Percentiles rank a stretch among this genome's conserved stretches.
Evolutionary conservation across 2,113 vertebrate species (phyloP).

Genomic region (Brachyistius frenatus): DNA sequence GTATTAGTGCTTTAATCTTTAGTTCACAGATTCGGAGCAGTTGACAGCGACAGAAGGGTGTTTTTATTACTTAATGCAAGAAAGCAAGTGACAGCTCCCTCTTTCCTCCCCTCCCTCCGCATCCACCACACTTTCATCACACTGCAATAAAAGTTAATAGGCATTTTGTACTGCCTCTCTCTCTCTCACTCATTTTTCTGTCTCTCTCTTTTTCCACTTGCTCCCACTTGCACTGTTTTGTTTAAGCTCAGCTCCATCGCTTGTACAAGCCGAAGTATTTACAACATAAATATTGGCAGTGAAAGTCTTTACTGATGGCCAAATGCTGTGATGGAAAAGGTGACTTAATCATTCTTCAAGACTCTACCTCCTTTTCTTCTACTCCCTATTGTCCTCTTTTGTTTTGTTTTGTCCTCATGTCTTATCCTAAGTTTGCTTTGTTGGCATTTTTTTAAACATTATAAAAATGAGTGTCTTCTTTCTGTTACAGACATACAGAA

Average conservation of each 20-base stretch:
- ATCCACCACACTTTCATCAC: constrained; percentile 64
- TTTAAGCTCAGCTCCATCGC: constrained; percentile 55
- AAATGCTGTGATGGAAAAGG: constrained; percentile 37
- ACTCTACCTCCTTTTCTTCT: constrained; percentile 3
- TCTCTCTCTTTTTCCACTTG: constrained; percentile 49
- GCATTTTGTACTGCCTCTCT: constrained; percentile 49
- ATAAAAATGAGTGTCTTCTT: background rate
- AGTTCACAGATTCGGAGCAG: constrained; percentile 10
- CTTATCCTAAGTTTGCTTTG: background rate
- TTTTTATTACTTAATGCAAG: constrained; percentile 15
- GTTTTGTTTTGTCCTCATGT: background rate
- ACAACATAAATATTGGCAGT: constrained; percentile 66
- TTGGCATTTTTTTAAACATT: background rate
- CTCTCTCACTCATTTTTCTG: background rate
- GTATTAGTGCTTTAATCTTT: constrained; percentile 16
- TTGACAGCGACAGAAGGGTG: constrained; percentile 23
- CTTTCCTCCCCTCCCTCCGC: constrained; percentile 27
- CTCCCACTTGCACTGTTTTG: constrained; percentile 55
- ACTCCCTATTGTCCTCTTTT: background rate
- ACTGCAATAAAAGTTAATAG: constrained; percentile 71
- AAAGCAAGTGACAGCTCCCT: constrained; percentile 37
- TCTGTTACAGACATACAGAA: constrained; percentile 50
- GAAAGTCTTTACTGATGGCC: constrained; percentile 31
- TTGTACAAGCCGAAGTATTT: constrained; percentile 61
- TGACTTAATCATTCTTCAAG: constrained; percentile 34